Evolutionary conservation across 2,888 invertebrate species (phyloP).

Genomic region (Caenorhabditis afra): DNA sequence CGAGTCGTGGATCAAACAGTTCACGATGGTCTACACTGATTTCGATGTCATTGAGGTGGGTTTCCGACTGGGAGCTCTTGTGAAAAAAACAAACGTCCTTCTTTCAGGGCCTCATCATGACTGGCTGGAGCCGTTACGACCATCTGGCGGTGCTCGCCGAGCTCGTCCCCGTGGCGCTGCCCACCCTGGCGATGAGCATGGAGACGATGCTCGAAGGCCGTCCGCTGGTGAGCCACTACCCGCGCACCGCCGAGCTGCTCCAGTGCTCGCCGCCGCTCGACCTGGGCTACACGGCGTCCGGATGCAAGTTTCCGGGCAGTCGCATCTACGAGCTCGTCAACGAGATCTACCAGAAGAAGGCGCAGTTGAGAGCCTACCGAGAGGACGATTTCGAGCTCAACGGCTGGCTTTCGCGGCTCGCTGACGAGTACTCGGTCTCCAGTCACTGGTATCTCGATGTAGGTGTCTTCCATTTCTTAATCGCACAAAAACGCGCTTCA

Average conservation of each 20-base stretch:
- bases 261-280: conserved; percentile 70
- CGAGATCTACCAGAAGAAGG: conserved; percentile 65
- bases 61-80: too few species aligned
- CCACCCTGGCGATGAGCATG: conserved; percentile 81
- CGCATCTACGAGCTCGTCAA: conserved; percentile 77
- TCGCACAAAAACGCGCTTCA: conserved; percentile 46
- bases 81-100: conserved; percentile 23
- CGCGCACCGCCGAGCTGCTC: conserved; percentile 67
- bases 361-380: conserved; percentile 66
- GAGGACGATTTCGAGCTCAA: conserved; percentile 74
- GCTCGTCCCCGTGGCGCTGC: conserved; percentile 82
- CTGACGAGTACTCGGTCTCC: conserved; percentile 72
- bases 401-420: conserved; percentile 75
- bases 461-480: not conserved
- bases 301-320: conserved; percentile 77
- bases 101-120: conserved; percentile 81
- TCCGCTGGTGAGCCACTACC: conserved; percentile 56
- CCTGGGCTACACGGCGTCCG: conserved; percentile 63
- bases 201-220: conserved; percentile 73
- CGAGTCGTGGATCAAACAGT: conserved; percentile 81
- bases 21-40: conserved; percentile 77
- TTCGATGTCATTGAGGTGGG: conserved; percentile 74
- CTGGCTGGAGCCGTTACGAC: conserved; percentile 83
- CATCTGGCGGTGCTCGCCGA: conserved; percentile 82
- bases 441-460: conserved; percentile 77